Evolutionary conservation across 2,797 vertebrate genomes (phyloP).

Genomic region (Sebastiscus albofasciatus): DNA sequence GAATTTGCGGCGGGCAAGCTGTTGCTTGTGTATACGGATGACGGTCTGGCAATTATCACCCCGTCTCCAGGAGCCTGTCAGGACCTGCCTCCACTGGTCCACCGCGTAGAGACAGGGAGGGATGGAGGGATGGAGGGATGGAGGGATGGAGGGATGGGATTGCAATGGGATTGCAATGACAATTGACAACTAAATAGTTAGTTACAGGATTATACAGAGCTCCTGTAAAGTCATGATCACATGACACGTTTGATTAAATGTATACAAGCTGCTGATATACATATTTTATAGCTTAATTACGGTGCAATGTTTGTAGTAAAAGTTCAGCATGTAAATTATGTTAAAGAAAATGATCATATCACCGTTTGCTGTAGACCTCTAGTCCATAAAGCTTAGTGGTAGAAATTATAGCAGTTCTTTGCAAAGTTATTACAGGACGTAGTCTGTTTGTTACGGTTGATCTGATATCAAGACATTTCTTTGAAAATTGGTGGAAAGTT

Average conservation of each 20-base stretch:
- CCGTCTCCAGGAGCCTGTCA: slow-evolving; percentile 85
- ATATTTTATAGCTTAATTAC: background rate
- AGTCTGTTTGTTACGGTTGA: background rate
- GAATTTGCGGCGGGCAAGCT: slow-evolving; percentile 92
- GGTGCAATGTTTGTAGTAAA: background rate
- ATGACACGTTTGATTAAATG: background rate
- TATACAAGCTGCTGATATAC: background rate
- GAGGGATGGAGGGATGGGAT: background rate
- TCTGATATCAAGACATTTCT: background rate
- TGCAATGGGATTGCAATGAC: background rate
- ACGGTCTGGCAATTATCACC: slow-evolving; percentile 97
- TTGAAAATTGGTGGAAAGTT: background rate
- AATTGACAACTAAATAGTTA: background rate
- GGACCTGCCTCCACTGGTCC: slow-evolving; percentile 87
- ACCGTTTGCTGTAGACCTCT: background rate
- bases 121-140: slow-evolving; percentile 25
- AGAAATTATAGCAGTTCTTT: background rate
- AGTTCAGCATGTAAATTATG: background rate
- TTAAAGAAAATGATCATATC: background rate
- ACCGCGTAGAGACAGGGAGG: slow-evolving; percentile 64
- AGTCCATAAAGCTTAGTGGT: background rate
- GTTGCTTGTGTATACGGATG: slow-evolving; percentile 88
- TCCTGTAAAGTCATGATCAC: background rate
- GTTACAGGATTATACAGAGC: background rate
- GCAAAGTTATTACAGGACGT: background rate